Conservation (phyloP, 2,888 invertebrate species). For the Adela reaumurella region DNA sequence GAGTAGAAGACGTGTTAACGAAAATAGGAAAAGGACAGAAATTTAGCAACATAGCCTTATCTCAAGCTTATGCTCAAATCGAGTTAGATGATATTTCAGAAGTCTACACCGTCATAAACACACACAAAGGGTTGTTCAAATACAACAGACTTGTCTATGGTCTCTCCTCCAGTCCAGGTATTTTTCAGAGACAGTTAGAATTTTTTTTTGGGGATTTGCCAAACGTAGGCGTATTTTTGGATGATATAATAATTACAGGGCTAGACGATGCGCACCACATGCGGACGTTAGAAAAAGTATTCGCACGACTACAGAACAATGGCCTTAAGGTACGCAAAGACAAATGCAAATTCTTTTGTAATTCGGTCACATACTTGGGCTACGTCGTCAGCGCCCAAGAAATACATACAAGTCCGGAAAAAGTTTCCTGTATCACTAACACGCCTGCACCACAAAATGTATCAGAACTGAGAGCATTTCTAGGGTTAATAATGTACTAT, state of each 20-base stretch:
- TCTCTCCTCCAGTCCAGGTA: conserved; percentile 3
- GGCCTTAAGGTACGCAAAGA: conserved; percentile 4
- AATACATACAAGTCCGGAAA: conserved; percentile 4
- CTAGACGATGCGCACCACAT: neutral
- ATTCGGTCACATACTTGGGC: conserved; percentile 6
- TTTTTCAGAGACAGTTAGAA: neutral
- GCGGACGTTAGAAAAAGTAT: conserved; percentile 1
- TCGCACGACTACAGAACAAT: conserved; percentile 1
- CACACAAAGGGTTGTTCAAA: no score
- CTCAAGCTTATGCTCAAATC: no score
- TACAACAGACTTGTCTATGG: conserved; percentile 7
- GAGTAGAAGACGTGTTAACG: conserved; percentile 8
- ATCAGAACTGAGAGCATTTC: no score
- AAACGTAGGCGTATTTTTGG: conserved; percentile 1
- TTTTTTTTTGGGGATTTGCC: neutral
- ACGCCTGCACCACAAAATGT: no score
- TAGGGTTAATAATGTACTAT: no score
- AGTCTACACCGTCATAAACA: conserved; percentile 6
- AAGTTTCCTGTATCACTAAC: conserved; percentile 1
- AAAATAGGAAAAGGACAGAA: conserved; percentile 1
- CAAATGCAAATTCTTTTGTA: conserved; percentile 7
- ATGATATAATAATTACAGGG: neutral
- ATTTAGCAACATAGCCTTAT: conserved; percentile 5
- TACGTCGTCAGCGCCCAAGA: conserved; percentile 4
- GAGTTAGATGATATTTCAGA: no score